These are phyloP conservation scores for Leuciscus idus DNA, from an alignment of 2,113 vertebrate species.

Conservation along the genomic window DNA sequence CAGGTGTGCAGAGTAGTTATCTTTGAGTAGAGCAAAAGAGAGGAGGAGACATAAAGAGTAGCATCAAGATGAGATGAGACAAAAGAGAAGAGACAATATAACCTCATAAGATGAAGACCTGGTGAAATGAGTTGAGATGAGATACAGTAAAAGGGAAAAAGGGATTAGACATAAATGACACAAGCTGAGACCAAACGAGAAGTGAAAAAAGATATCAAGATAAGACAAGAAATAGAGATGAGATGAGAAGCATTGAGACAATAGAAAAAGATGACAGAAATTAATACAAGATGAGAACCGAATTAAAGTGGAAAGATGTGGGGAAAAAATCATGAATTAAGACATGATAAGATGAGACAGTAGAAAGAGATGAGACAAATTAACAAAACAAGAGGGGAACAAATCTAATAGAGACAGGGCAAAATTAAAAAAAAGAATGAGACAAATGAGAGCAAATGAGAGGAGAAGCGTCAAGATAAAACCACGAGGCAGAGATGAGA, in stretches of 20 bases:
- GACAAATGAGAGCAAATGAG: too few relatives aligned
- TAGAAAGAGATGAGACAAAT: too few relatives aligned
- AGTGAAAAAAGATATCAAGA: not conserved
- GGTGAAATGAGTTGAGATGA: not conserved
- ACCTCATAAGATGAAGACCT: not conserved
- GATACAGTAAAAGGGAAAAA: not conserved
- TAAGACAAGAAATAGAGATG: not conserved
- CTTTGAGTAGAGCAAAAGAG: not conserved
- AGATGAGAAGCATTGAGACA: not conserved
- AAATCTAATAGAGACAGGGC: too few relatives aligned
- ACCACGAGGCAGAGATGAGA: too few relatives aligned
- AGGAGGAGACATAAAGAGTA: not conserved
- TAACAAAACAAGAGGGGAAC: too few relatives aligned
- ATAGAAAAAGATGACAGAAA: too few relatives aligned
- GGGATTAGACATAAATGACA: not conserved
- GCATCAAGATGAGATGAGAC: not conserved
- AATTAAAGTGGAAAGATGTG: too few relatives aligned
- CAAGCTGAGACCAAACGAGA: not conserved
- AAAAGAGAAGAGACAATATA: not conserved
- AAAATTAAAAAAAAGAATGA: too few relatives aligned
- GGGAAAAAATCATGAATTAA: too few relatives aligned
- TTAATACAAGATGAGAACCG: too few relatives aligned
- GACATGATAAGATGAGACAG: too few relatives aligned
- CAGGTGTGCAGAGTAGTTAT: constrained; percentile 4
- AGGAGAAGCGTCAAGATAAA: too few relatives aligned